These are phyloP conservation scores for Geodia barretti DNA, from an alignment of 37 sponge, comb jelly and placozoan species.

Conservation along the genomic window DNA sequence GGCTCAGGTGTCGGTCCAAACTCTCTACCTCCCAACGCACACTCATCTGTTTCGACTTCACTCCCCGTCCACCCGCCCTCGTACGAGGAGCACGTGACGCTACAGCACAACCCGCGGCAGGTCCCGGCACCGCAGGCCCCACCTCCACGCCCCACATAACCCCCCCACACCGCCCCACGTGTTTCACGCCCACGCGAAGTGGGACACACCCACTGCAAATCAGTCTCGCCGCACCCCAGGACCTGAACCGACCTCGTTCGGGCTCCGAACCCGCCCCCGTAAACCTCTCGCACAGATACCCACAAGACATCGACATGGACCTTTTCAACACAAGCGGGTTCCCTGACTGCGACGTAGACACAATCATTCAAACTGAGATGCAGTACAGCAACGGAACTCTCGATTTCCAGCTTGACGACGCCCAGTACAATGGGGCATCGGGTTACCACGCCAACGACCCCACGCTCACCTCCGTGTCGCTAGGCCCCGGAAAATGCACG, in stretches of 20 bases:
- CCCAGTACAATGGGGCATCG: not conserved
- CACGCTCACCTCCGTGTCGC: constrained; percentile 48
- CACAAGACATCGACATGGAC: constrained; percentile 65
- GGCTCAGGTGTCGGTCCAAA: too few relatives aligned
- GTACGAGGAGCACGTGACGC: constrained; percentile 13
- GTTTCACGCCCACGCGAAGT: constrained; percentile 53
- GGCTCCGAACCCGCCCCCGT: constrained; percentile 58
- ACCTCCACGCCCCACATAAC: not conserved
- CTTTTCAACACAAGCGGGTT: constrained; percentile 27
- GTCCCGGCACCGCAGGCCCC: not conserved
- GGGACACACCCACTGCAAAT: constrained; percentile 66
- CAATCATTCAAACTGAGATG: constrained; percentile 53
- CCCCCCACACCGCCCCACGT: constrained; percentile 21
- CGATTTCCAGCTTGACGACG: constrained; percentile 52
- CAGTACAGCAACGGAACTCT: constrained; percentile 43
- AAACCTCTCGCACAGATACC: constrained; percentile 1
- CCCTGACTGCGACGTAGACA: constrained; percentile 55
- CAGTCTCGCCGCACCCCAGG: constrained; percentile 40
- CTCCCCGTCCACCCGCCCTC: constrained; percentile 48
- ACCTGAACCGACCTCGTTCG: constrained; percentile 54
- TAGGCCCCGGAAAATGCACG: not conserved
- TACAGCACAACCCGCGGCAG: too few relatives aligned
- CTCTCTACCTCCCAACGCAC: too few relatives aligned
- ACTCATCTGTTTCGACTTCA: not conserved
- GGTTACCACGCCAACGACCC: constrained; percentile 33